Conservation (phyloP, 53 echinoderm and acorn worm species). For the Holothuria leucospilota region DNA sequence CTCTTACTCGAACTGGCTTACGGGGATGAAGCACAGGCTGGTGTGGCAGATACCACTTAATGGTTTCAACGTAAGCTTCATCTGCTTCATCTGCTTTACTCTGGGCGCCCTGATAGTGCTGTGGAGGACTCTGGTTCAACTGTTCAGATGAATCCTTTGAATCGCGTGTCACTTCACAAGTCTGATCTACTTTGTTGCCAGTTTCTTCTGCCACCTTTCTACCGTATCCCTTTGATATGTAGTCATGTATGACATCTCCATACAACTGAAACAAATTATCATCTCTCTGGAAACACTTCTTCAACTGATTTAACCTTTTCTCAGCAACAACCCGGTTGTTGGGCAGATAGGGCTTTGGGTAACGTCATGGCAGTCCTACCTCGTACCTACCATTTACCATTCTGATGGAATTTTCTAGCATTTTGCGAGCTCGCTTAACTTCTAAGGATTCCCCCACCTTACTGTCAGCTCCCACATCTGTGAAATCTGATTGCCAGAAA, state of each 20-base stretch:
- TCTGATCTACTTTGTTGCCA: too few relatives aligned
- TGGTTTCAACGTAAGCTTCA: not conserved
- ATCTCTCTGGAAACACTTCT: constrained; percentile 20
- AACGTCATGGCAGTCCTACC: not conserved
- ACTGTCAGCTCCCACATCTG: not conserved
- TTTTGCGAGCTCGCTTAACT: constrained; percentile 18
- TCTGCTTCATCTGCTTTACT: not conserved
- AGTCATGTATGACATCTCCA: not conserved
- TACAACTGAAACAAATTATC: constrained; percentile 36
- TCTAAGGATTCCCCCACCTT: constrained; percentile 47
- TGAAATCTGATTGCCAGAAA: constrained; percentile 50
- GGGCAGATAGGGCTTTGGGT: constrained; percentile 2
- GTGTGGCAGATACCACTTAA: constrained; percentile 57
- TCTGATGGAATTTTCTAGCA: constrained; percentile 34
- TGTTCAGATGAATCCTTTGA: too few relatives aligned
- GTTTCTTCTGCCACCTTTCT: not conserved
- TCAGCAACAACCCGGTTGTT: constrained; percentile 27
- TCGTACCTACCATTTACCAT: constrained; percentile 26
- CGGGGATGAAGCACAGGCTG: constrained; percentile 52
- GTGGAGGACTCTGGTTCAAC: too few relatives aligned
- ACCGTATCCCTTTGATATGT: constrained; percentile 49
- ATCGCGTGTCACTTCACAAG: too few relatives aligned
- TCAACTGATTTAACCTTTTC: constrained; percentile 38
- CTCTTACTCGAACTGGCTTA: constrained; percentile 55
- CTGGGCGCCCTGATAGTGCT: too few relatives aligned